A percentile compares a stretch with the other conserved stretches of the same genome.
phyloP scores from a whole-genome alignment of 2,113 vertebrate genomes.

The Labeo rohita region DNA sequence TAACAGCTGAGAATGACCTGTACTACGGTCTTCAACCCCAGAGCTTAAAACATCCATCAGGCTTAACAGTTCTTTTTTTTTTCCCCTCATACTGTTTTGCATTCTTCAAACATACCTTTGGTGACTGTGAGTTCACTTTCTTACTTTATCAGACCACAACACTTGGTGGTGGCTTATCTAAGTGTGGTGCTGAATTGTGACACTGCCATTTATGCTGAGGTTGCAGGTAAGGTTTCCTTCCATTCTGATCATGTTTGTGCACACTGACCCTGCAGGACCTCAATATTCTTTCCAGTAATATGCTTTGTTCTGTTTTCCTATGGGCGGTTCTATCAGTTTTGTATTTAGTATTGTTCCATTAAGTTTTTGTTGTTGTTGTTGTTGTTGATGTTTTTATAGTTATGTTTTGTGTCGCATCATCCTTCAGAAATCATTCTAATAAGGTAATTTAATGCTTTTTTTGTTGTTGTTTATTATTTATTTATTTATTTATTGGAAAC shows the following conservation, averaged over 20 bases:
- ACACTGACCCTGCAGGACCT: not conserved
- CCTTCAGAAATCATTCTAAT: not conserved
- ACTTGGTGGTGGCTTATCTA: not conserved
- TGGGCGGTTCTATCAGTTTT: not conserved
- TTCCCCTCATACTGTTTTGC: not conserved
- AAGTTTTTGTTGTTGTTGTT: too few species aligned
- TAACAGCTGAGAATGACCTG: not conserved
- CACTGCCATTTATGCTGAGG: not conserved
- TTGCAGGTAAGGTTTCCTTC: slow-evolving; percentile 1
- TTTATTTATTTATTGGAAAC: too few species aligned
- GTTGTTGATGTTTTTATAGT: too few species aligned
- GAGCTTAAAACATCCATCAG: not conserved
- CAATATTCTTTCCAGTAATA: not conserved
- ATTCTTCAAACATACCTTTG: not conserved
- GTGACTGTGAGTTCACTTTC: not conserved
- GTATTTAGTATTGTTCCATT: too few species aligned
- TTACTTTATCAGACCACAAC: not conserved
- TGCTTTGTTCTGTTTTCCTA: not conserved
- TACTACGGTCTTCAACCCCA: not conserved
- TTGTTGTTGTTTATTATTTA: too few species aligned
- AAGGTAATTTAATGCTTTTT: too few species aligned
- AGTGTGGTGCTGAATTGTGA: slow-evolving; percentile 7
- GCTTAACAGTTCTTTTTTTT: not conserved
- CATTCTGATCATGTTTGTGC: not conserved
- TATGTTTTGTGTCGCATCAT: not conserved